Conservation (phyloP, 1,140 invertebrate genomes). For the Acromyrmex heyeri region DNA sequence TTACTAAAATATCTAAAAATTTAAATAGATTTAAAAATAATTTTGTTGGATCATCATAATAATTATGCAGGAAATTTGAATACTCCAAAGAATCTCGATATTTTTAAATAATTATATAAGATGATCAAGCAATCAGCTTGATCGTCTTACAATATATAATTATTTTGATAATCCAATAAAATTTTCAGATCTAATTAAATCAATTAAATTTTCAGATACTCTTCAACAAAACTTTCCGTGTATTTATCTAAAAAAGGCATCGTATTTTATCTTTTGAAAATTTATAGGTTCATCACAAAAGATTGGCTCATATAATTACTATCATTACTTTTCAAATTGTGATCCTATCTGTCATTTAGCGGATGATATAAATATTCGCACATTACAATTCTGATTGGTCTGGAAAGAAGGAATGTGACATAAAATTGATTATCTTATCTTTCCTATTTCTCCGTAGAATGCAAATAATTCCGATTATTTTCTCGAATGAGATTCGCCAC, state of each 20-base stretch:
- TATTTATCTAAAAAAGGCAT: not conserved
- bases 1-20: too few species aligned
- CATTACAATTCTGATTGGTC: not conserved
- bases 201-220: too few species aligned
- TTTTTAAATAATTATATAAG: too few species aligned
- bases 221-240: not conserved
- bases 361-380: slow-evolving; percentile 25
- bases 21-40: too few species aligned
- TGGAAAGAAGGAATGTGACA: slow-evolving; percentile 10
- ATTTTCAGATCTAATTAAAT: too few species aligned
- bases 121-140: too few species aligned
- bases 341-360: not conserved
- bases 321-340: not conserved
- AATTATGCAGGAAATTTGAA: too few species aligned
- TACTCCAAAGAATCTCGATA: too few species aligned
- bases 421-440: slow-evolving; percentile 11
- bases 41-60: too few species aligned
- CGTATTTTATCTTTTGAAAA: not conserved
- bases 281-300: not conserved
- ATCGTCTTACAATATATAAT: too few species aligned
- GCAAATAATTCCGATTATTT: slow-evolving; percentile 50
- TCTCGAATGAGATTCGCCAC: slow-evolving; percentile 10
- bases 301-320: not conserved
- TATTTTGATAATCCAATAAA: too few species aligned
- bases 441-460: slow-evolving; percentile 5